These are phyloP conservation scores for Melanotaenia nigrans DNA, from an alignment of 2,797 vertebrate genomes.

Conservation along the genomic window DNA sequence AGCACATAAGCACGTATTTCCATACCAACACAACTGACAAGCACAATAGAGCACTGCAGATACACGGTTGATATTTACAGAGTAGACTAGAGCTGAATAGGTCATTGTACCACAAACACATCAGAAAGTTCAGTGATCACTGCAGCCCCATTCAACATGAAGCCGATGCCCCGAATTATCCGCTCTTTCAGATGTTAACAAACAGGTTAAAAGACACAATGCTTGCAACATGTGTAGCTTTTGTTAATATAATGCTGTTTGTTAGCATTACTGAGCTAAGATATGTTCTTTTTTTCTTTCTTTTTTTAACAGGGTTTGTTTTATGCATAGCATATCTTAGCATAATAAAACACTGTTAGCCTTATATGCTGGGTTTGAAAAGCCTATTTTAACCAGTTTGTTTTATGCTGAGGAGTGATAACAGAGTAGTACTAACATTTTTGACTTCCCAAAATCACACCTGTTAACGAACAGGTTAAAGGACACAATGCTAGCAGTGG, in stretches of 20 bases:
- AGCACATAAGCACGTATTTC: conserved; percentile 70
- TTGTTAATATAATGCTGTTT: conserved; percentile 32
- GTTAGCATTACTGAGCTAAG: neutral
- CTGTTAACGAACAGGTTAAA: too few relatives aligned
- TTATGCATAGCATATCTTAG: too few relatives aligned
- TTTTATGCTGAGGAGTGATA: neutral
- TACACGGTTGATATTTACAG: conserved; percentile 79
- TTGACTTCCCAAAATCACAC: conserved; percentile 3
- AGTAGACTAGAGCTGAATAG: conserved; percentile 71
- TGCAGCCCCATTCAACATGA: conserved; percentile 58
- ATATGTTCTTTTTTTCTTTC: neutral
- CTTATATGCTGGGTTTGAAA: neutral
- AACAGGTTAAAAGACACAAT: conserved; percentile 64
- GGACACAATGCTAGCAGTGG: too few relatives aligned
- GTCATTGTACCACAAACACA: conserved; percentile 67
- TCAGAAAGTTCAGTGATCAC: conserved; percentile 77
- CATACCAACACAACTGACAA: conserved; percentile 64
- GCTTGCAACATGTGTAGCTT: conserved; percentile 51
- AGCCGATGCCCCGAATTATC: conserved; percentile 49
- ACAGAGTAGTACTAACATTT: conserved; percentile 2
- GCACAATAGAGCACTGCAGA: conserved; percentile 69
- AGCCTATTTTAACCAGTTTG: neutral
- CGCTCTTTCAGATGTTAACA: conserved; percentile 54
- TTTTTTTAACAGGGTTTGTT: neutral
- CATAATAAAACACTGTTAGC: conserved; percentile 1